Evolutionary conservation across 2,797 vertebrate genomes (phyloP), one percentile per base, ranked within the genome.

Genomic region (Pseudotriccus pelzelni): DNA sequence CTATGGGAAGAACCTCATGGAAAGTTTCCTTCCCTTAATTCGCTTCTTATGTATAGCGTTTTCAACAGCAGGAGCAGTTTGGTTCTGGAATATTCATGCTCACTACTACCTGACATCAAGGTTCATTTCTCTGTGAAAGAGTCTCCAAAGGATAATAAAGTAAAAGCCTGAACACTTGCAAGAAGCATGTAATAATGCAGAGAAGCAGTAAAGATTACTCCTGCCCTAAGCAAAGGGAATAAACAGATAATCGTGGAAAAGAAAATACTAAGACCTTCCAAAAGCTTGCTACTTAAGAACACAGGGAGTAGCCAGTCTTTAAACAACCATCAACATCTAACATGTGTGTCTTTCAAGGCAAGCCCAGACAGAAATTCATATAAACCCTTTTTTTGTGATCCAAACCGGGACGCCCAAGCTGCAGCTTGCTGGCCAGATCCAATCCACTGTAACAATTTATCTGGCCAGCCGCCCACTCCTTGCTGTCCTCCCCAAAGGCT

Each of bases 111-210:
- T 86, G 91, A 96, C 82, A 96, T 94, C 76, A 93, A 96, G 82
- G 94, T 88, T 91, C 92, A 87, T 86, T 93, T 95, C 76, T 92
- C 79, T 59, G 69, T 85, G 59, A 92, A 89, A 91, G 81, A 85
- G 79, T 81, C 93, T 93, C 92, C 50, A 85, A 97, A 94, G 91
- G 60, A 85, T 87, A 95, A 96, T 92, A 91, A 95, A 93, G 56
- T 60, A 81, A 90, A 95, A 93, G 75, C 73, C 79, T 62, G 58
- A 92, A 88, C 69, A 73, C 84, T 90, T 85, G 52, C 84, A 96
- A 87, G 84, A 82, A 92, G 56, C 81, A 77, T 70, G 81, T 63
- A 85, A 94, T 91, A 96, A 78, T 52, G 53, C 8, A 7, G 72
- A 82, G 68, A 83, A 89, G 75, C 69, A 84, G 52, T 66, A 67